Base-by-base conservation (phyloP, 2,113 vertebrate genomes). In the Delphinus delphis region DNA sequence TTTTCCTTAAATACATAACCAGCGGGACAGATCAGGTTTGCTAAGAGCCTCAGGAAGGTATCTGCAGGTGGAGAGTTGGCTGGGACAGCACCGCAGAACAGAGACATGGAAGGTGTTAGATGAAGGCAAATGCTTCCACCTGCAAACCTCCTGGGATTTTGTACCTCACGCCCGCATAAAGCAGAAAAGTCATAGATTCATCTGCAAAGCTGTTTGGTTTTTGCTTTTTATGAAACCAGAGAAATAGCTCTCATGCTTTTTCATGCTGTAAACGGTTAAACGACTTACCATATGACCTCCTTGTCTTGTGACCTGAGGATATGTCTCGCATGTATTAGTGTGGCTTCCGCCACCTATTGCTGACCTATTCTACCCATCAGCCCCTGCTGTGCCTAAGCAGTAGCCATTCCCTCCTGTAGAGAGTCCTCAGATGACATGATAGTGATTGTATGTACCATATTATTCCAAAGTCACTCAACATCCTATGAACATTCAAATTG, bases 41-140 rank as follows among this genome's bases (percentile, higher is more conserved):
- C 60, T 70, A 17, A 83, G 33, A 33, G 12, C 15, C 31, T 60
- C 2, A 3, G 26, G 20, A 28, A 60, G 68, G 26, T 44, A 5
- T 33, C 58, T 82, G 41, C 15, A 9, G 5, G 1, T 0, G 33
- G n/a, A 14, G 10, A 67, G 1, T 3, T 23, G n/a, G 8, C 17
- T 15, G 1, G 1, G 1, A 14, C 1, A 21, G 10, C 8, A 23
- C 4, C 26, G 5, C 1, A 60, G 25, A 1, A 1, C 31, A 74
- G 50, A 70, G 76, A 2, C 25, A 8, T 8, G 5, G 5, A 73
- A 53, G 15, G 11, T 50, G 38, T 2, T 18, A 14, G 41, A 36
- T 13, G 20, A 41, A 89, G 71, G 10, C 36, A 84, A 55, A n/a
- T 7, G 9, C 12, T 9, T 25, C 55, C 9, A 9, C 17, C 5